A percentile compares a stretch with the other conserved stretches of the same genome.
phyloP scores from a whole-genome alignment of 2,113 vertebrate genomes.

The Chelonoidis abingdonii region DNA sequence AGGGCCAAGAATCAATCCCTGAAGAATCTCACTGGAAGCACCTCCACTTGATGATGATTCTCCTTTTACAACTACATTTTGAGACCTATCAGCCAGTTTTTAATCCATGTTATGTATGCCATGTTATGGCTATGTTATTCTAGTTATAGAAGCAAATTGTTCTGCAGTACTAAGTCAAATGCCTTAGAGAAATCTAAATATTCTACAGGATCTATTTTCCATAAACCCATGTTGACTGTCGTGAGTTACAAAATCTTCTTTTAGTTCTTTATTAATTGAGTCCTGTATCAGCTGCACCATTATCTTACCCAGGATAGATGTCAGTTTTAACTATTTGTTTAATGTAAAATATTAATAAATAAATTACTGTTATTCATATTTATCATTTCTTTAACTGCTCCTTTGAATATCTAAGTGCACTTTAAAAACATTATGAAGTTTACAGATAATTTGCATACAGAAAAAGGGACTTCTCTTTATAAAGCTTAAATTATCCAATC shows the following conservation, averaged over 20 bases:
- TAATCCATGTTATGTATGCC: too few species aligned
- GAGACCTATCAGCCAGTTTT: too few species aligned
- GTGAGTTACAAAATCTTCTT: background rate
- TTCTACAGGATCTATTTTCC: too few species aligned
- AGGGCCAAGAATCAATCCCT: too few species aligned
- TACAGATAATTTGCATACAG: background rate
- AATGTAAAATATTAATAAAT: background rate
- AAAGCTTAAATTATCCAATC: background rate
- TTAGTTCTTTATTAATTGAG: background rate
- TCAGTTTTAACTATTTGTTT: background rate
- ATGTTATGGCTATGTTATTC: too few species aligned
- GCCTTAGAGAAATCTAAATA: too few species aligned
- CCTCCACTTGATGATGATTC: too few species aligned
- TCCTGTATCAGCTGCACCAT: background rate
- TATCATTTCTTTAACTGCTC: background rate
- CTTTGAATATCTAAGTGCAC: background rate
- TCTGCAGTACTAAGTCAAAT: too few species aligned
- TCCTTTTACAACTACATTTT: too few species aligned
- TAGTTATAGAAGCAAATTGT: too few species aligned
- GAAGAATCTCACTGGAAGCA: too few species aligned
- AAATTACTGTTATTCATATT: background rate
- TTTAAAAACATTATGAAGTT: background rate
- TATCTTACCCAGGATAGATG: background rate
- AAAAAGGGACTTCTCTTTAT: background rate
- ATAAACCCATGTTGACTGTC: too few species aligned